Percentiles rank a stretch among this genome's conserved stretches.
Evolutionary conservation across 2,113 vertebrate species (phyloP).

Genomic region (Oncorhynchus clarkii): DNA sequence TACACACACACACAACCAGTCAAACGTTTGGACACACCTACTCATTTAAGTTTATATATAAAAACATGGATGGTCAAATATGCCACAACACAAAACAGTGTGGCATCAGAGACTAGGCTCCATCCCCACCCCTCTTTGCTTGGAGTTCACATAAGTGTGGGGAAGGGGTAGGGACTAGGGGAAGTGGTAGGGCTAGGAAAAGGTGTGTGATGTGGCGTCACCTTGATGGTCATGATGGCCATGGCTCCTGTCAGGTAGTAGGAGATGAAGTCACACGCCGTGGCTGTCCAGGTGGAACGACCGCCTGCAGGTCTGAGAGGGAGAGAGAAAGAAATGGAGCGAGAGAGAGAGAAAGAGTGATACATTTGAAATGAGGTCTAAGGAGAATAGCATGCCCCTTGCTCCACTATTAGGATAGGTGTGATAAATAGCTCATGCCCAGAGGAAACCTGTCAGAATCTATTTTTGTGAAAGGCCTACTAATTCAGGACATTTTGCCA

Average conservation of each 20-base stretch:
- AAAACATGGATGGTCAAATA: not conserved
- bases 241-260: constrained; percentile 75
- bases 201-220: constrained; percentile 51
- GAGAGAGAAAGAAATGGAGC: not conserved
- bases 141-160: not conserved
- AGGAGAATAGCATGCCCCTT: not conserved
- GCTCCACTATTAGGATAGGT: too few relatives aligned
- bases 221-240: constrained; percentile 80
- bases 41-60: too few relatives aligned
- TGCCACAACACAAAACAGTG: too few relatives aligned
- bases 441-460: too few relatives aligned
- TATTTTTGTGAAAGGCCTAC: not conserved
- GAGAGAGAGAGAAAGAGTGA: not conserved
- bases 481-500: not conserved
- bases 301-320: constrained; percentile 85
- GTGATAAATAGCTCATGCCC: too few relatives aligned
- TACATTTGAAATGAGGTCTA: not conserved
- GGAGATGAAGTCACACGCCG: constrained; percentile 83
- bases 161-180: not conserved
- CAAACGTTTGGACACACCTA: too few relatives aligned
- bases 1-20: too few relatives aligned
- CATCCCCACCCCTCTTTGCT: too few relatives aligned
- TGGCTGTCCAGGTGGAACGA: constrained; percentile 84
- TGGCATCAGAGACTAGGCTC: too few relatives aligned
- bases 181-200: not conserved